A percentile compares a stretch with the other conserved stretches of the same genome.
These are phyloP conservation scores for Lobophora halterata DNA, from an alignment of 2,888 invertebrate genomes.

Conservation along the genomic window DNA sequence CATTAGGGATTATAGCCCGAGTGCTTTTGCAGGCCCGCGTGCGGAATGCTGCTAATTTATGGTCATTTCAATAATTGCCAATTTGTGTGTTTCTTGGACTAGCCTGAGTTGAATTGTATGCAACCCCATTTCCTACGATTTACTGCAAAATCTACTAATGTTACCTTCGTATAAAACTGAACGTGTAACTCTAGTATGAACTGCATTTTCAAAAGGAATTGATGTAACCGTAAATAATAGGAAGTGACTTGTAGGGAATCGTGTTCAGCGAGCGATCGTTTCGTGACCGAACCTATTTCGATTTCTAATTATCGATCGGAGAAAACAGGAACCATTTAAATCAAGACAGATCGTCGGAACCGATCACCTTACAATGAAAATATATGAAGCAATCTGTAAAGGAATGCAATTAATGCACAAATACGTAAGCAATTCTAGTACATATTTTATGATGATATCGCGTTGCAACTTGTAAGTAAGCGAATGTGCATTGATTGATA, in stretches of 20 bases:
- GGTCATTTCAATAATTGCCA: slow-evolving; percentile 27
- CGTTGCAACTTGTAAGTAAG: no score
- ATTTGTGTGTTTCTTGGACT: slow-evolving; percentile 27
- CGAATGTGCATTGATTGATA: no score
- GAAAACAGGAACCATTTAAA: slow-evolving; percentile 46
- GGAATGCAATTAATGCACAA: slow-evolving; percentile 35
- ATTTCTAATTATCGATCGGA: slow-evolving; percentile 55
- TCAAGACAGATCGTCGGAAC: slow-evolving; percentile 40
- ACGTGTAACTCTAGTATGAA: background rate
- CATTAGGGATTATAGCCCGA: slow-evolving; percentile 33
- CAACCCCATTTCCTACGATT: slow-evolving; percentile 3
- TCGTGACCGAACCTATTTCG: slow-evolving; percentile 52
- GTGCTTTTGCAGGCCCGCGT: slow-evolving; percentile 26
- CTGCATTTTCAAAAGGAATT: background rate
- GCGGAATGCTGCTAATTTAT: slow-evolving; percentile 27
- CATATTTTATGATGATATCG: no score
- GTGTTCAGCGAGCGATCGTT: slow-evolving; percentile 48
- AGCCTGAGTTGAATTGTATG: slow-evolving; percentile 9
- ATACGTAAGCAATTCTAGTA: slow-evolving; percentile 35
- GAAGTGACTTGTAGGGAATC: slow-evolving; percentile 43
- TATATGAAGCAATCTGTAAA: slow-evolving; percentile 41
- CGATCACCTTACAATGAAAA: slow-evolving; percentile 36
- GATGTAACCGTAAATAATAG: slow-evolving; percentile 12
- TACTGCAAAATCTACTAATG: background rate
- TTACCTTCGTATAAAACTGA: background rate